Evolutionary conservation across 2,888 invertebrate genomes (phyloP).

Genomic region (Caenorhabditis angaria): DNA sequence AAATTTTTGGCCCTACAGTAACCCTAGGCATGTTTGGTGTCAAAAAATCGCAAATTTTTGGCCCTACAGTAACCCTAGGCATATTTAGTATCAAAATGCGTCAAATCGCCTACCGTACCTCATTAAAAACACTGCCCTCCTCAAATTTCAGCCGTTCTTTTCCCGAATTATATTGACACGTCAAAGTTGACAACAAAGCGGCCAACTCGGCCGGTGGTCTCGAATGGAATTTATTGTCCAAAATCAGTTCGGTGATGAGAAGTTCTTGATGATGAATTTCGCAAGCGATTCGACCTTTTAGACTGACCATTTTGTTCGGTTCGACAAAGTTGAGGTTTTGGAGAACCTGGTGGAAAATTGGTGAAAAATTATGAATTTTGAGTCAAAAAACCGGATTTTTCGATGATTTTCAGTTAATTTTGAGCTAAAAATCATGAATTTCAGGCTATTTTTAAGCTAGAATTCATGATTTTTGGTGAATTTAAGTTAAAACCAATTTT

Average conservation of each 20-base stretch:
- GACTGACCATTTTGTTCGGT: constrained; percentile 79
- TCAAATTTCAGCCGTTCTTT: constrained; percentile 41
- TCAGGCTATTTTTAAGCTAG: no score
- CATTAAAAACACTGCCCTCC: constrained; percentile 28
- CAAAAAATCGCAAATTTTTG: not conserved
- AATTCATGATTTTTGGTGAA: no score
- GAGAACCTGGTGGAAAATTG: constrained; percentile 75
- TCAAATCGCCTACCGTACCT: constrained; percentile 22
- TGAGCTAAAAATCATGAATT: no score
- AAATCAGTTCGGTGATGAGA: constrained; percentile 90
- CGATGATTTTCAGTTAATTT: not conserved
- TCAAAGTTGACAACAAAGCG: constrained; percentile 88
- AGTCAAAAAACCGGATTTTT: no score
- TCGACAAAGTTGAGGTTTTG: constrained; percentile 83
- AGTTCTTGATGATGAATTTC: constrained; percentile 75
- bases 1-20: no score
- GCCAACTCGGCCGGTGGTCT: constrained; percentile 84
- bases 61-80: no score
- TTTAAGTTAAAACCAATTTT: no score
- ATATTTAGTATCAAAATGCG: no score
- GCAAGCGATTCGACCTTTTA: constrained; percentile 80
- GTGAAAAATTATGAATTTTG: no score
- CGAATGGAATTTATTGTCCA: constrained; percentile 84
- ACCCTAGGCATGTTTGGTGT: no score
- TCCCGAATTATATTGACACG: constrained; percentile 85